These are phyloP conservation scores for Bryconaethiops microstoma DNA, from an alignment of 2,797 vertebrate species.

Conservation along the genomic window DNA sequence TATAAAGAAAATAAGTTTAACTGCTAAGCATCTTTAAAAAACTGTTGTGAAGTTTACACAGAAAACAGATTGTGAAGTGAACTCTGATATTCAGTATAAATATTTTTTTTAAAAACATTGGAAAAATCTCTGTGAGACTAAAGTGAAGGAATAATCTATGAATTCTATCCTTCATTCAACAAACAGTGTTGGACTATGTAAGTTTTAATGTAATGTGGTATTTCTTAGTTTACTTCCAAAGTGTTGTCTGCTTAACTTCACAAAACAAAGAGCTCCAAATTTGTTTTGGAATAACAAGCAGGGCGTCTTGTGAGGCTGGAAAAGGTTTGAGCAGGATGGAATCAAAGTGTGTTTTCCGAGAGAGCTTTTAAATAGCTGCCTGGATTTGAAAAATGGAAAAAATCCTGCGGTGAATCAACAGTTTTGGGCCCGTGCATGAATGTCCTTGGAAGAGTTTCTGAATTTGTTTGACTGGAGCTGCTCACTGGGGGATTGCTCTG, in stretches of 20 bases:
- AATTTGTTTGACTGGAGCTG: not conserved
- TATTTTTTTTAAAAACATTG: no score
- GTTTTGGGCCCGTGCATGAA: not conserved
- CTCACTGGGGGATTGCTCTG: not conserved
- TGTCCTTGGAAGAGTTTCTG: not conserved
- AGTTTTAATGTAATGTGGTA: not conserved
- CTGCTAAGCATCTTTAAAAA: not conserved
- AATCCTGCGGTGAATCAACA: not conserved
- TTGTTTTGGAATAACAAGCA: not conserved
- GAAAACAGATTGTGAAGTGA: not conserved
- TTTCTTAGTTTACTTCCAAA: not conserved
- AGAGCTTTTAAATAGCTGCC: not conserved
- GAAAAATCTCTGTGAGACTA: no score
- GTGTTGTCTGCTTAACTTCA: not conserved
- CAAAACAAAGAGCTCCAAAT: not conserved
- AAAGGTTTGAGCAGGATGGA: not conserved
- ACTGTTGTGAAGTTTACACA: not conserved
- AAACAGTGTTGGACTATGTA: not conserved
- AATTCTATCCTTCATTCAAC: not conserved
- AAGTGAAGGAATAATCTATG: not conserved
- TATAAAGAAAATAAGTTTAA: not conserved
- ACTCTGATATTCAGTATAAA: not conserved
- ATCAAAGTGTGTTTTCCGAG: not conserved
- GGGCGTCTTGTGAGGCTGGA: not conserved
- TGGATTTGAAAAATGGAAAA: slow-evolving; percentile 1